Percentiles rank a stretch among this genome's conserved stretches.
Evolutionary conservation across 37 sponge, comb jelly and placozoan genomes (phyloP).

Genomic region (Hormiphora californensis): DNA sequence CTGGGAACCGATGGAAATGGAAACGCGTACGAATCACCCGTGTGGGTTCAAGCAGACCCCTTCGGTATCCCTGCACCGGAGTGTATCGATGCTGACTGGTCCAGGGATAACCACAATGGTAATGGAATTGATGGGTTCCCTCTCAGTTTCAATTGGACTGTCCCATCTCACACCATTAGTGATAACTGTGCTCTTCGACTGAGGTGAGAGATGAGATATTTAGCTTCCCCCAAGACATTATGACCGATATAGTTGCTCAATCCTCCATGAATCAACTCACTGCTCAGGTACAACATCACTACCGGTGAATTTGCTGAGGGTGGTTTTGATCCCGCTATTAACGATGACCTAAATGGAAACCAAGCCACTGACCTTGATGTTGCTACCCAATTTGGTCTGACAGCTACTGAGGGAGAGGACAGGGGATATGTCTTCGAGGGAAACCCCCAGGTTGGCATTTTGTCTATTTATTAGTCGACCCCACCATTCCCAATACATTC

Average conservation of each 20-base stretch:
- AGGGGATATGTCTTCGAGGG: conserved; percentile 85
- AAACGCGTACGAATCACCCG: not conserved
- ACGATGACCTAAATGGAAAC: conserved; percentile 9
- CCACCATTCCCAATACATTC: too few relatives aligned
- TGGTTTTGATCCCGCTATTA: conserved; percentile 16
- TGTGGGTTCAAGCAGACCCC: not conserved
- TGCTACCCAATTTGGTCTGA: conserved; percentile 11
- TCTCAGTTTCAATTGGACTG: conserved; percentile 90
- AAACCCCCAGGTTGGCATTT: conserved; percentile 81
- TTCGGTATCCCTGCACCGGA: conserved; percentile 67
- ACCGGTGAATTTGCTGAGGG: conserved; percentile 84
- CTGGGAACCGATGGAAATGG: not conserved
- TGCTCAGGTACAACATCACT: conserved; percentile 87
- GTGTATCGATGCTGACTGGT: conserved; percentile 73
- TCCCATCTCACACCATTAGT: conserved; percentile 65
- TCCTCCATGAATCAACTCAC: not conserved
- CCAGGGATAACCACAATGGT: conserved; percentile 94
- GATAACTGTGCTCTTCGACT: conserved; percentile 80
- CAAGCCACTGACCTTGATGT: conserved; percentile 47
- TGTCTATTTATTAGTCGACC: too few relatives aligned
- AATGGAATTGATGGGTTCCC: conserved; percentile 70
- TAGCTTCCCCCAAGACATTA: not conserved
- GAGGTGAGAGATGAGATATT: conserved; percentile 58
- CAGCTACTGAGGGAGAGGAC: conserved; percentile 50
- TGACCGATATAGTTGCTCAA: not conserved